These are phyloP conservation scores for Phylloscopus trochilus DNA, from an alignment of 2,113 vertebrate genomes.

Conservation along the genomic window DNA sequence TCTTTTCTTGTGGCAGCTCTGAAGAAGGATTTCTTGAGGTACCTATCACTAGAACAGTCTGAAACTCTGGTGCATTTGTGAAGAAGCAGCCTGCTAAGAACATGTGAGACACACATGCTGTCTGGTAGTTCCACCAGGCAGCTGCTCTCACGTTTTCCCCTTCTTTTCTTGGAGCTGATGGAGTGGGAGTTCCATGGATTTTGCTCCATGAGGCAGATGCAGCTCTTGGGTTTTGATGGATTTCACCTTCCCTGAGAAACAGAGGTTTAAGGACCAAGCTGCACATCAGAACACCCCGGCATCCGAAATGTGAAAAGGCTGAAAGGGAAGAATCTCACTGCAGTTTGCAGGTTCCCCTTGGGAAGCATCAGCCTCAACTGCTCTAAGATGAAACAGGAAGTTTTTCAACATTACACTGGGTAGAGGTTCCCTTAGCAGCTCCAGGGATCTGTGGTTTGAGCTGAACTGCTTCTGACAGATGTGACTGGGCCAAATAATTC, in stretches of 20 bases:
- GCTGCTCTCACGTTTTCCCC: neutral
- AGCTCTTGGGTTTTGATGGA: neutral
- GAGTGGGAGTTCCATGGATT: neutral
- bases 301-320: neutral
- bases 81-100: neutral
- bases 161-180: neutral
- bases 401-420: neutral
- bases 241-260: neutral
- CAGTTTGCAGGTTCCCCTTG: neutral
- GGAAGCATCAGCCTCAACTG: neutral
- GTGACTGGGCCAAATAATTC: neutral
- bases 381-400: neutral
- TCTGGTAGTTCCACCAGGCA: neutral
- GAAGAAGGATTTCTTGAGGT: neutral
- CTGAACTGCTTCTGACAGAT: neutral
- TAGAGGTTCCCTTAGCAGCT: neutral
- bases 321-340: neutral
- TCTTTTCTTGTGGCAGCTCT: neutral
- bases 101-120: neutral
- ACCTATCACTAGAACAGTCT: neutral
- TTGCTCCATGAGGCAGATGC: neutral
- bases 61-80: neutral
- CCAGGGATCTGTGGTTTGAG: neutral
- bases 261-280: neutral
- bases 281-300: neutral